Evolutionary conservation across 2,113 vertebrate species (phyloP).

Genomic region (Nesoenas mayeri): DNA sequence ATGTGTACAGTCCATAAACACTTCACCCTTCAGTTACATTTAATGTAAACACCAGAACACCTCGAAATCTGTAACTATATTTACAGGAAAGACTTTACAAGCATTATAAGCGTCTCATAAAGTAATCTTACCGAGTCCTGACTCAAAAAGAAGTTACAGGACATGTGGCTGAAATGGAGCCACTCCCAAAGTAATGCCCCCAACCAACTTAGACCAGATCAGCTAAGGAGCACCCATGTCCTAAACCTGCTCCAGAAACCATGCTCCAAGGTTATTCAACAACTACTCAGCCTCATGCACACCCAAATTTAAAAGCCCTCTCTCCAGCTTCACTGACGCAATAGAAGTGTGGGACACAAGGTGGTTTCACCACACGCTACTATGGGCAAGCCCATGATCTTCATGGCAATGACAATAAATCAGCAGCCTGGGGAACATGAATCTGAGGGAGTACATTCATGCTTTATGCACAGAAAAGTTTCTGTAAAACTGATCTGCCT

Average conservation of each 20-base stretch:
- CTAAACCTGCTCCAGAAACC: not conserved
- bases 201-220: not conserved
- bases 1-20: not conserved
- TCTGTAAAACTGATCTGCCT: not conserved
- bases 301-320: not conserved
- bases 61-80: not conserved
- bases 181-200: not conserved
- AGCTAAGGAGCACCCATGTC: not conserved
- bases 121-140: not conserved
- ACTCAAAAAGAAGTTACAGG: not conserved
- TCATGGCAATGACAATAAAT: not conserved
- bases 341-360: accelerated
- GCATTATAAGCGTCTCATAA: not conserved
- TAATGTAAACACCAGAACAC: not conserved
- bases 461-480: not conserved
- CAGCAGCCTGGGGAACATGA: accelerated
- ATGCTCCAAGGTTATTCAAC: not conserved
- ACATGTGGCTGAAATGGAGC: not conserved
- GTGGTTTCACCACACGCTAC: not conserved
- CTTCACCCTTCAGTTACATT: not conserved
- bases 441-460: not conserved
- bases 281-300: accelerated
- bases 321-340: not conserved
- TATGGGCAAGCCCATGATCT: not conserved
- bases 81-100: not conserved